Conservation (phyloP, 2,888 invertebrate species). For the Criorhina ranunculi region DNA sequence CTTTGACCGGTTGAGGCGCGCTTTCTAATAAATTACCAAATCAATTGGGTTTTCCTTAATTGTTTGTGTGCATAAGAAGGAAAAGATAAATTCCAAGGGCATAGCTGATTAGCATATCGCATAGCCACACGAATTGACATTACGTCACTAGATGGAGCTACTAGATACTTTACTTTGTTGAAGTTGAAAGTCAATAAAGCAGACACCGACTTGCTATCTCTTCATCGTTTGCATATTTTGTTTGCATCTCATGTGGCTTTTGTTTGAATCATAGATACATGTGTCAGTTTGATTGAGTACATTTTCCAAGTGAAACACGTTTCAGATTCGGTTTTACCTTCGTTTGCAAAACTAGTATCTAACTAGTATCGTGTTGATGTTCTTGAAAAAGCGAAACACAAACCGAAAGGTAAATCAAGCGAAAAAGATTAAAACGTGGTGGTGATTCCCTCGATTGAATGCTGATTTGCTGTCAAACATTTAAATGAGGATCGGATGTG, state of each 20-base stretch:
- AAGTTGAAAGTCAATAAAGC: constrained; percentile 51
- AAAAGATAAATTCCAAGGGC: constrained; percentile 69
- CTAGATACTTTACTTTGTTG: constrained; percentile 12
- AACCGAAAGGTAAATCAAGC: constrained; percentile 38
- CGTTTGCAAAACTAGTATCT: constrained; percentile 6
- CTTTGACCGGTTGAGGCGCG: constrained; percentile 10
- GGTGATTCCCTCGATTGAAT: constrained; percentile 46
- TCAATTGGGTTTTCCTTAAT: constrained; percentile 41
- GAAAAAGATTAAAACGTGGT: constrained; percentile 15
- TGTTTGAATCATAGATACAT: constrained; percentile 21
- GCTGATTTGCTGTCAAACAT: constrained; percentile 29
- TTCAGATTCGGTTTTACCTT: constrained; percentile 63
- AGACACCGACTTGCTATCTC: constrained; percentile 16
- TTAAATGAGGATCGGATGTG: constrained; percentile 57
- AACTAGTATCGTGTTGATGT: constrained; percentile 1
- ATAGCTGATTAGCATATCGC: constrained; percentile 54
- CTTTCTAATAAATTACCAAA: constrained; percentile 59
- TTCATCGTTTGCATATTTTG: constrained; percentile 29
- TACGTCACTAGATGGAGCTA: constrained; percentile 57
- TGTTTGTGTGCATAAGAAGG: constrained; percentile 41
- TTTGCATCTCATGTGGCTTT: constrained; percentile 45
- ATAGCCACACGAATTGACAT: constrained; percentile 33
- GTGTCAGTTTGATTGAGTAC: constrained; percentile 42
- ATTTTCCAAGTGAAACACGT: constrained; percentile 66
- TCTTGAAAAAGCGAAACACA: constrained; percentile 46